Percentiles rank a stretch among this genome's conserved stretches.
phyloP scores from a whole-genome alignment of 1,140 invertebrate genomes.

The Camponotus vicinus region DNA sequence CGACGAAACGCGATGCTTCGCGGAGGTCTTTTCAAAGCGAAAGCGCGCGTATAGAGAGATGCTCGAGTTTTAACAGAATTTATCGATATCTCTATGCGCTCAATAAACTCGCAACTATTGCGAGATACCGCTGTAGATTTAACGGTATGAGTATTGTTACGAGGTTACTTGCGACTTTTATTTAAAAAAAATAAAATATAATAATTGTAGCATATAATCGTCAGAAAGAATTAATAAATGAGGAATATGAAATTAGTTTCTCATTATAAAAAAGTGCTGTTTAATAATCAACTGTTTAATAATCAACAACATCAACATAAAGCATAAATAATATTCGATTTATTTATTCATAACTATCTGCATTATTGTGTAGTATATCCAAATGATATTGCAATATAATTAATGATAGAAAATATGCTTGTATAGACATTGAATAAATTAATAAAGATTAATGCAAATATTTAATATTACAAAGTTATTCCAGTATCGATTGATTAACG shows the following conservation, averaged over 20 bases:
- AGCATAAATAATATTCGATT: not conserved
- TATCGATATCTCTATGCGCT: slow-evolving; percentile 1
- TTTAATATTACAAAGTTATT: not conserved
- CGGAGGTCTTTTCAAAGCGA: not conserved
- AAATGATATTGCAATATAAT: slow-evolving; percentile 36
- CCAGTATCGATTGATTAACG: not conserved
- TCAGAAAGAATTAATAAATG: not conserved
- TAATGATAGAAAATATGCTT: not conserved
- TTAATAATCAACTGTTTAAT: slow-evolving; percentile 13
- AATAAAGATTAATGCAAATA: slow-evolving; percentile 12
- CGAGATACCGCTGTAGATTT: not conserved
- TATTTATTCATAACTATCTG: slow-evolving; percentile 18
- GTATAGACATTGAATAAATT: not conserved
- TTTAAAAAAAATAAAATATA: slow-evolving; percentile 26
- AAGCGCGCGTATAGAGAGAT: not conserved
- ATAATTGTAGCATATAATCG: slow-evolving; percentile 36
- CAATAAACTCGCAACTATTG: not conserved
- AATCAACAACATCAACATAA: not conserved
- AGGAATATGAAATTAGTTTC: slow-evolving; percentile 26
- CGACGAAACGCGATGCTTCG: not conserved
- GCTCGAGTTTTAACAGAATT: not conserved
- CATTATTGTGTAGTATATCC: not conserved
- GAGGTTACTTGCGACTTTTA: not conserved
- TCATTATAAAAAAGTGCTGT: slow-evolving; percentile 12
- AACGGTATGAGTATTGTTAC: not conserved